Evolutionary conservation across 2,888 invertebrate species (phyloP).

Genomic region (Anoplius nigerrimus): DNA sequence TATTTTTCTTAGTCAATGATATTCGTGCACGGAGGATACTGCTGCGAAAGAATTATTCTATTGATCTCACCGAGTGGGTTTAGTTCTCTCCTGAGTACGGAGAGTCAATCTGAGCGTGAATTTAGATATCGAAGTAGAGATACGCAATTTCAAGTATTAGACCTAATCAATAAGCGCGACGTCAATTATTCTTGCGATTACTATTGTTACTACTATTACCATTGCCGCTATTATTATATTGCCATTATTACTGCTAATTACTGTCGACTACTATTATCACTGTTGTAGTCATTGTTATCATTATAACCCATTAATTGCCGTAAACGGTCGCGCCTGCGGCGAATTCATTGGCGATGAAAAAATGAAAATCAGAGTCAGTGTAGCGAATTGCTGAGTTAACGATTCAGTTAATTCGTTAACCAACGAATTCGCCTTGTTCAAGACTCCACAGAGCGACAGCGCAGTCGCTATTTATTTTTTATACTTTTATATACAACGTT

Average conservation of each 20-base stretch:
- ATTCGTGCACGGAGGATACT: not conserved
- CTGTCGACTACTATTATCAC: constrained; percentile 29
- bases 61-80: not conserved
- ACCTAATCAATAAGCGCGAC: constrained; percentile 25
- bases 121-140: not conserved
- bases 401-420: constrained; percentile 8
- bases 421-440: constrained; percentile 40
- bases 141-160: not conserved
- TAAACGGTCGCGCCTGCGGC: no score
- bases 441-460: constrained; percentile 43
- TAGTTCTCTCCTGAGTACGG: not conserved
- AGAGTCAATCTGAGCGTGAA: no score
- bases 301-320: no score
- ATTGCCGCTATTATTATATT: not conserved
- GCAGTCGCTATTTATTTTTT: constrained; percentile 67
- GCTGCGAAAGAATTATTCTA: not conserved
- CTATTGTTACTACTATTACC: not conserved
- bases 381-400: constrained; percentile 9
- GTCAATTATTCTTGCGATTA: constrained; percentile 33
- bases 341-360: not conserved
- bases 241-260: not conserved
- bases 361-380: no score
- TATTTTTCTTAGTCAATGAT: not conserved
- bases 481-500: constrained; percentile 67
- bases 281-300: constrained; percentile 21